Base-by-base conservation (phyloP, 2,888 invertebrate genomes). In the Sphecodes monilicornis region DNA sequence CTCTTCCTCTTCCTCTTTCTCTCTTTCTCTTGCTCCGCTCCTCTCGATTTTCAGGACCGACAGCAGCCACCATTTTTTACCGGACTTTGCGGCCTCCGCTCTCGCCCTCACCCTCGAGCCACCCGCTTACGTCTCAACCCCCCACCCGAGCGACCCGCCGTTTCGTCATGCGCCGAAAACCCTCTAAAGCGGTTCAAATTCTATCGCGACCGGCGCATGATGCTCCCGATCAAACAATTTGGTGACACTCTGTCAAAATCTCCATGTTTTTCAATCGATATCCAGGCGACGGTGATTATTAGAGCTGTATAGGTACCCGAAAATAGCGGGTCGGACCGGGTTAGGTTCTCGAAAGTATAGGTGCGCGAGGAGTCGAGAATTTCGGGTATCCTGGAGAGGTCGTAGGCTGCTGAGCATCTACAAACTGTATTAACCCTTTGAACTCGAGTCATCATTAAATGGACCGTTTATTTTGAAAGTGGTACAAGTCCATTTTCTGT, bases 1-100 rank as follows among this genome's bases (percentile, higher is more conserved):
- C 41, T 13, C 41, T 41, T 3, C 13, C 41, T 41, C 43, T 2
- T 22, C 8, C 50, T 1, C 18, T 22, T 8, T 46, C 22, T 22
- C 22, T 50, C 22, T 5, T 22, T 22, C 22, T 46, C 50, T n/a
- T n/a, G n/a, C 46, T 22, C 64, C 11, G 10, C 18, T 64, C 26
- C n/a, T 32, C 46, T 36, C 64, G 74, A 32, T 64, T 60, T 57
- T 54, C 72, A n/a, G 39, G 36, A 66, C 36, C 66, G 66, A 66
- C 39, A 32, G 32, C 64, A 8, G 8, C 32, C 64, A 32, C 64
- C 29, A 64, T 64, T 64, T 64, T 64, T 64, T 32, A 16, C 29
- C 64, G 64, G 64, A 64, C 64, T 32, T 32, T 18, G 16, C 32
- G 16, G 26, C 13, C 57, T 26, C 57, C 57, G 57, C 1, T 16